Base-by-base conservation (phyloP, 2,113 vertebrate species). In the Uria aalge region DNA sequence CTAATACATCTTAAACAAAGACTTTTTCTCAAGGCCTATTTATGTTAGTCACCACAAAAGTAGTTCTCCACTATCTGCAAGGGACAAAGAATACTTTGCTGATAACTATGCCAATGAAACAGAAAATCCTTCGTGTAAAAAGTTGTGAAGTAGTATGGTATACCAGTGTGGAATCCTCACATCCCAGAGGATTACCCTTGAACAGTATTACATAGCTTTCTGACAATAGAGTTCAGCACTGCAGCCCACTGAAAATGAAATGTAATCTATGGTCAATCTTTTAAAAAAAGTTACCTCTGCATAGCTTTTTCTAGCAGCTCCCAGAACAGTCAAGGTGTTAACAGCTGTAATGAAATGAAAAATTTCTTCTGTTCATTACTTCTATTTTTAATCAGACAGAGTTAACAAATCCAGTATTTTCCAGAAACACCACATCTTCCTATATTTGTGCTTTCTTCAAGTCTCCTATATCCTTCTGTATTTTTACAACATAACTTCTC, bases 281-380 rank as follows among this genome's bases (percentile, higher is more conserved):
- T 2, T 1, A 23, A 22, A 10, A 41, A 56, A n/a, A 38, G 2
- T 2, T 5, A 27, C 38, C 26, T 59, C 36, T 50, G 11, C 11
- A 4, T 32, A 62, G 41, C 3, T 71, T 41, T 52, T 52, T 60
- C 43, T 73, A 38, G 27, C 40, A 30, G 21, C 12, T 92, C 75
- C 34, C 38, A 79, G 72, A 81, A 43, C 2, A 52, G 15, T 30
- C 34, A 53, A 72, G 41, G 5, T 22, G 8, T 29, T 64, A 75
- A 56, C n/a, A 82, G 15, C 29, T 74, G 32, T 34, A 30, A 40
- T 21, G 13, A 89, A 90, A 81, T 45, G 69, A 88, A n/a, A 47
- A 26, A 15, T 22, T 59, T 64, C 8, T 77, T 73, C 34, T 63
- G 15, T 29, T 69, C 11, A 59, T 16, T 55, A 9, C 43, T 71